These are phyloP conservation scores for Argynnis bischoffii DNA, from an alignment of 2,888 invertebrate genomes.

Conservation along the genomic window DNA sequence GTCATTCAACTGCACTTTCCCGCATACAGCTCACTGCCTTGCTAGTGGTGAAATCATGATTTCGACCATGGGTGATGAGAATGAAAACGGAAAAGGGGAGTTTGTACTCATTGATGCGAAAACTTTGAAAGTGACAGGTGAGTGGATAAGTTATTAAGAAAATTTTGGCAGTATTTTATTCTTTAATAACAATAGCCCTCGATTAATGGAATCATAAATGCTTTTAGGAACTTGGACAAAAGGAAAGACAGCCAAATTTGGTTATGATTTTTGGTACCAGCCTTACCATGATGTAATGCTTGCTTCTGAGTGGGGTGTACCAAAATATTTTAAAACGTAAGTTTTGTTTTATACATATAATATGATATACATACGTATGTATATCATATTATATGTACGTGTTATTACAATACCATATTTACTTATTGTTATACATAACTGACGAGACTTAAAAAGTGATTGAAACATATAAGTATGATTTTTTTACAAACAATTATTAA, in stretches of 20 bases:
- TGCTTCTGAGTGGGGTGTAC: constrained; percentile 96
- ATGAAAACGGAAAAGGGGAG: constrained; percentile 93
- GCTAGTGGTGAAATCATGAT: constrained; percentile 97
- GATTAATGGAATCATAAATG: not conserved
- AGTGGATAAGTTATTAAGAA: constrained; percentile 40
- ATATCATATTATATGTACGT: too few species aligned
- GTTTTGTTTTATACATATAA: constrained; percentile 53
- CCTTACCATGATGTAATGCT: constrained; percentile 95
- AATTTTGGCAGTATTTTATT: too few species aligned
- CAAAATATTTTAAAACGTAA: constrained; percentile 88
- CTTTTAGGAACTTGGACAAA: constrained; percentile 88
- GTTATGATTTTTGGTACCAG: constrained; percentile 99
- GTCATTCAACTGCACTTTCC: constrained; percentile 89
- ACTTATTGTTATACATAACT: too few species aligned
- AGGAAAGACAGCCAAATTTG: constrained; percentile 87
- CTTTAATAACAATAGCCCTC: not conserved
- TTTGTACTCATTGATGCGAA: constrained; percentile 93
- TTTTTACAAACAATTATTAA: too few species aligned
- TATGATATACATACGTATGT: constrained; percentile 24
- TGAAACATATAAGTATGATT: too few species aligned
- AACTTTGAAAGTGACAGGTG: constrained; percentile 88
- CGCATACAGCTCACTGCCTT: constrained; percentile 97
- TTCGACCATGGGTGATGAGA: constrained; percentile 94
- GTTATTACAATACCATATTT: too few species aligned
- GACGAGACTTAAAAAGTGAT: too few species aligned